A percentile compares a stretch with the other conserved stretches of the same genome.
These are phyloP conservation scores for Anguilla rostrata DNA, from an alignment of 2,113 vertebrate genomes.

Conservation along the genomic window DNA sequence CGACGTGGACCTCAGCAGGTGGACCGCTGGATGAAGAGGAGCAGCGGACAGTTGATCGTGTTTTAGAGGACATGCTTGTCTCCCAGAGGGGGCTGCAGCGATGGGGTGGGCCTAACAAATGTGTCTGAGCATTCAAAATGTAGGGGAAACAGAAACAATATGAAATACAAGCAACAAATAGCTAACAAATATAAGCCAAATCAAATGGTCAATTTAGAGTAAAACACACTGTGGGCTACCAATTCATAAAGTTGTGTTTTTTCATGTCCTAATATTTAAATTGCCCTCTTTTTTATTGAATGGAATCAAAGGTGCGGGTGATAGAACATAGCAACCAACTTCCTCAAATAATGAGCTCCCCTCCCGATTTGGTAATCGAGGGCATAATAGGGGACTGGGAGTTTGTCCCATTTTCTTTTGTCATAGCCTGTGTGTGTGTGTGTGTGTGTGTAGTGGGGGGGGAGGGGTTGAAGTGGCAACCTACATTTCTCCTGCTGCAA, in stretches of 20 bases:
- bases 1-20: too few species aligned
- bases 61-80: too few species aligned
- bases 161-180: background rate
- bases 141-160: background rate
- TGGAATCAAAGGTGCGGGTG: background rate
- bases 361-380: slow-evolving; percentile 60
- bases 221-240: background rate
- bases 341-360: slow-evolving; percentile 57
- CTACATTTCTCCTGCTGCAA: slow-evolving; percentile 59
- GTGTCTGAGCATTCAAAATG: too few species aligned
- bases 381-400: slow-evolving; percentile 49
- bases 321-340: slow-evolving; percentile 33
- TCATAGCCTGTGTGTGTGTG: slow-evolving; percentile 47
- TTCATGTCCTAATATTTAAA: background rate
- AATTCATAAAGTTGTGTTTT: background rate
- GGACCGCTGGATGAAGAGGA: too few species aligned
- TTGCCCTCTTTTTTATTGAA: background rate
- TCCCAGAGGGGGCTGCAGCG: too few species aligned
- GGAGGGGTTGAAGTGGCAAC: slow-evolving; percentile 40
- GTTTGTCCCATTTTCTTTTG: slow-evolving; percentile 61
- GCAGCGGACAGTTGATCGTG: too few species aligned
- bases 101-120: too few species aligned
- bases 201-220: background rate
- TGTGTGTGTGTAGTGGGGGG: background rate
- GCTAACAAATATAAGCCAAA: background rate